phyloP scores from a whole-genome alignment of 2,888 invertebrate species.

The Ditula angustiorana region DNA sequence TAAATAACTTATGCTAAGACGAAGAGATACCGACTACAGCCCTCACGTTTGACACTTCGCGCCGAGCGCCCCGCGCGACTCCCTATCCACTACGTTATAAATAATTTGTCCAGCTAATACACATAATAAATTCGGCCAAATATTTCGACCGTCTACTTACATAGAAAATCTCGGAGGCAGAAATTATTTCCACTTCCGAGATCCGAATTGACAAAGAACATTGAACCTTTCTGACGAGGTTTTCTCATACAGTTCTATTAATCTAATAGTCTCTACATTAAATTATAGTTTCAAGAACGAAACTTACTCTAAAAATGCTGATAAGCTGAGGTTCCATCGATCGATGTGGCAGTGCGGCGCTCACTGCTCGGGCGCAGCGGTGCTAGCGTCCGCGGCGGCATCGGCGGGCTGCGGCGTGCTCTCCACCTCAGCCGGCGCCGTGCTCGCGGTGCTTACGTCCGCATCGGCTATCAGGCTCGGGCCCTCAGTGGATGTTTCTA shows the following conservation, averaged over 20 bases:
- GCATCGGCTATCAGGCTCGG: conserved; percentile 33
- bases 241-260: conserved; percentile 57
- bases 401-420: conserved; percentile 42
- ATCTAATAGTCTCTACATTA: conserved; percentile 79
- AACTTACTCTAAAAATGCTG: conserved; percentile 80
- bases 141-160: conserved; percentile 61
- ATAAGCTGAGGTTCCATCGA: conserved; percentile 73
- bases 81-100: conserved; percentile 67
- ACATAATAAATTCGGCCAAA: conserved; percentile 65
- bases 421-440: conserved; percentile 25
- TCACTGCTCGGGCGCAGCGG: conserved; percentile 54
- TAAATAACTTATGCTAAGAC: conserved; percentile 80
- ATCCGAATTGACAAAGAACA: conserved; percentile 64
- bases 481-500: conserved; percentile 45
- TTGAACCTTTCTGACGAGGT: conserved; percentile 53
- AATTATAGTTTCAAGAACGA: conserved; percentile 80
- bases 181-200: conserved; percentile 45
- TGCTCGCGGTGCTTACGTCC: conserved; percentile 45
- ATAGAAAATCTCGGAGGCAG: conserved; percentile 51
- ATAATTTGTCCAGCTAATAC: conserved; percentile 81
- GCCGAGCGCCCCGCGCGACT: conserved; percentile 49
- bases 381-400: neutral
- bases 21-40: conserved; percentile 62
- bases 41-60: conserved; percentile 69
- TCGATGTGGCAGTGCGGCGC: conserved; percentile 41